phyloP scores from a whole-genome alignment of 2,797 vertebrate species.

The Syngnathus rostellatus region DNA sequence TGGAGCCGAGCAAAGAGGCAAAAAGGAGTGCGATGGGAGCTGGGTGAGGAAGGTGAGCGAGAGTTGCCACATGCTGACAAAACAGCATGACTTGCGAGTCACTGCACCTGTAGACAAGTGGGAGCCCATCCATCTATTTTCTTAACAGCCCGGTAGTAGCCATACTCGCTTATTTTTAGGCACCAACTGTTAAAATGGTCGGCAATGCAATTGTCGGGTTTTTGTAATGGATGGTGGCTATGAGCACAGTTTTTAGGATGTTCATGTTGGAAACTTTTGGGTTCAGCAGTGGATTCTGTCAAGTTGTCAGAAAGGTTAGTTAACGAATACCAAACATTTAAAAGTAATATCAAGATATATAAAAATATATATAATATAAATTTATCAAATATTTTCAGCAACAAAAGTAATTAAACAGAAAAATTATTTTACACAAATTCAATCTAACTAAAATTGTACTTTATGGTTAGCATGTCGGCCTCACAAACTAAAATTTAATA shows the following conservation, averaged over 20 bases:
- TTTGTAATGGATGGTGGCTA: not conserved
- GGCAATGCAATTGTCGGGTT: not conserved
- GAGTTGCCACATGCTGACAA: constrained; percentile 50
- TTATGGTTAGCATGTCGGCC: too few relatives aligned
- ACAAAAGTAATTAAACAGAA: too few relatives aligned
- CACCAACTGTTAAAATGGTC: not conserved
- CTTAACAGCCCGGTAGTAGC: too few relatives aligned
- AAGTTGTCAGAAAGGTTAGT: not conserved
- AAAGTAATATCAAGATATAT: too few relatives aligned
- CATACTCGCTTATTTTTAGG: constrained; percentile 10
- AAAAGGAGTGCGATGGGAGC: constrained; percentile 5
- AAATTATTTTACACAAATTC: too few relatives aligned
- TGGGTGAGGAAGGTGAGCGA: constrained; percentile 12
- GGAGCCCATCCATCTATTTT: constrained; percentile 21
- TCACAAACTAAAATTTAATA: too few relatives aligned
- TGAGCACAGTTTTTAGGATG: not conserved
- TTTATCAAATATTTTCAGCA: too few relatives aligned
- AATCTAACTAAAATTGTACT: too few relatives aligned
- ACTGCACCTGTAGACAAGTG: constrained; percentile 58
- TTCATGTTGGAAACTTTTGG: not conserved
- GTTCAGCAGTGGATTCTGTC: not conserved
- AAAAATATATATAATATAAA: too few relatives aligned
- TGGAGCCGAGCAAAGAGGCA: not conserved
- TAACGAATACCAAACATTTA: too few relatives aligned
- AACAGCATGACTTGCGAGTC: constrained; percentile 52